Evolutionary conservation across 1,140 invertebrate species (phyloP).

Genomic region (Dendrolimus punctatus): DNA sequence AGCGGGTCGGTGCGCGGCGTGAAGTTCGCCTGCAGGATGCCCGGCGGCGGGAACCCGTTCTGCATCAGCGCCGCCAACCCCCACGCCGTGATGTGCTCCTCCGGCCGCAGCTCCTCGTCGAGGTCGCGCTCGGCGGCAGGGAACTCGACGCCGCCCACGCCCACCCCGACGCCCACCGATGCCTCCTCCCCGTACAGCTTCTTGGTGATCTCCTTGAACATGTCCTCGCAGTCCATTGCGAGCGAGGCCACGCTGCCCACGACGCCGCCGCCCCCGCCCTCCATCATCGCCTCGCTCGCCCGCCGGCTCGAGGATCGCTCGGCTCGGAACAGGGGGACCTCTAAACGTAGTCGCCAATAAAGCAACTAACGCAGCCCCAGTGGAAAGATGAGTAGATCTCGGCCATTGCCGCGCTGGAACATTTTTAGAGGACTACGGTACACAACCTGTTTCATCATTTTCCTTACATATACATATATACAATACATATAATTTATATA

Average conservation of each 20-base stretch:
- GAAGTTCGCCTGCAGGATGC: constrained; percentile 73
- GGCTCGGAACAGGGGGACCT: too few relatives aligned
- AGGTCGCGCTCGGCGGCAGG: constrained; percentile 54
- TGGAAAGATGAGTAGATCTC: too few relatives aligned
- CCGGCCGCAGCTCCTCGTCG: constrained; percentile 74
- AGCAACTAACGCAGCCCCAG: too few relatives aligned
- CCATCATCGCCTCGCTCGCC: constrained; percentile 24
- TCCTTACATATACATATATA: too few relatives aligned
- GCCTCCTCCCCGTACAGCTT: constrained; percentile 91
- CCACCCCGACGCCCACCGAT: constrained; percentile 44
- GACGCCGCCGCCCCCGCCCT: constrained; percentile 40
- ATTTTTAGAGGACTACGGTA: too few relatives aligned
- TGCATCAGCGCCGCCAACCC: constrained; percentile 81
- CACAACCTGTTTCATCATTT: too few relatives aligned
- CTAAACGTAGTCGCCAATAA: too few relatives aligned
- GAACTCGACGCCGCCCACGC: constrained; percentile 63
- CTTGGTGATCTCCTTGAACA: constrained; percentile 89
- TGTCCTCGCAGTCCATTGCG: constrained; percentile 70
- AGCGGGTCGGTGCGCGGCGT: constrained; percentile 63
- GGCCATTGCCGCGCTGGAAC: too few relatives aligned
- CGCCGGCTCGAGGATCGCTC: not conserved
- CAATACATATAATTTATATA: too few relatives aligned
- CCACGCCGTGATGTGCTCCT: constrained; percentile 79
- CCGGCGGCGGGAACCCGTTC: constrained; percentile 77
- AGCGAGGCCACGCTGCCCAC: constrained; percentile 51